phyloP scores from a whole-genome alignment of 2,113 vertebrate genomes.

The Arizona elegans region DNA sequence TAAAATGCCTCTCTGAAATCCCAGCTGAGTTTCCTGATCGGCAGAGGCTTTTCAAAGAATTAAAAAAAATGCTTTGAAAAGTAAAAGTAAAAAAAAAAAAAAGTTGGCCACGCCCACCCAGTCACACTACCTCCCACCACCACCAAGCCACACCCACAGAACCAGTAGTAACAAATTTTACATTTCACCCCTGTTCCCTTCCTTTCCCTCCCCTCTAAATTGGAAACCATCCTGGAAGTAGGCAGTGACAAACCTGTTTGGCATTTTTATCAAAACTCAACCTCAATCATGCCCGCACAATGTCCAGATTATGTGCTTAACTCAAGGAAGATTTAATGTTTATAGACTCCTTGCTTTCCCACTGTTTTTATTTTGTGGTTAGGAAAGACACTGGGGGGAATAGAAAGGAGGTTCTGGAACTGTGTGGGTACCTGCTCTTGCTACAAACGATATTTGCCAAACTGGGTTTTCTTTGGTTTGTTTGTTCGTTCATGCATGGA shows the following conservation, averaged over 20 bases:
- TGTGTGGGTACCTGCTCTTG: background rate
- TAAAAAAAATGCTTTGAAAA: no score
- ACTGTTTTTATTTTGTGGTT: background rate
- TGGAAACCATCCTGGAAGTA: background rate
- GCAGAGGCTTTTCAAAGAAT: no score
- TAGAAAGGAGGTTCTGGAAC: background rate
- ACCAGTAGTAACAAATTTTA: no score
- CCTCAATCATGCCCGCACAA: background rate
- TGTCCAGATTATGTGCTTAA: background rate
- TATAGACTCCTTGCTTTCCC: background rate
- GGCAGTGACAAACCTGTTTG: background rate
- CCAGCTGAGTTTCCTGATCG: no score
- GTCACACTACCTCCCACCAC: no score
- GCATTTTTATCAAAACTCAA: background rate
- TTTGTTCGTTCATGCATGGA: background rate
- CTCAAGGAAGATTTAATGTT: background rate
- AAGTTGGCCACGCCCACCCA: no score
- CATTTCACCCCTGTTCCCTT: background rate
- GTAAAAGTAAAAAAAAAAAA: no score
- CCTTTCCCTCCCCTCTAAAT: background rate
- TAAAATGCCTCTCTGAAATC: no score
- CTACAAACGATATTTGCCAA: slow-evolving; percentile 4
- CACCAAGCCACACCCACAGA: no score
- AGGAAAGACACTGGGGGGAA: background rate
- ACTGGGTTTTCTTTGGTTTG: slow-evolving; percentile 10